Evolutionary conservation across 2,888 invertebrate genomes (phyloP), one percentile per base, ranked within the genome.

Genomic region (Isotomurus palustris): DNA sequence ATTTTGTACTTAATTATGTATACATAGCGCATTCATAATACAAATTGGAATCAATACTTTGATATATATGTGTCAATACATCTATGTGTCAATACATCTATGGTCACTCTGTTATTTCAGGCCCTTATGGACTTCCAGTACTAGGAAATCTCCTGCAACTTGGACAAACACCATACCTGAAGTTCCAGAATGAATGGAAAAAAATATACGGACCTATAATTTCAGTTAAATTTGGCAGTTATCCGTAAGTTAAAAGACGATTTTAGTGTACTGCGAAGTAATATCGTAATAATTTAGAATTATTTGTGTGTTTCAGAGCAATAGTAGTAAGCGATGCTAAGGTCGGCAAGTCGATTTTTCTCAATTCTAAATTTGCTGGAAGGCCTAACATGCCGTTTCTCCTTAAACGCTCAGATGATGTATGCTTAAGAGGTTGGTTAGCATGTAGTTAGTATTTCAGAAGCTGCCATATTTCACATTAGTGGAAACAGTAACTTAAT

Each of bases 311-410:
- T 51, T 49, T 17, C 38, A 68, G 68, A 12, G 56, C 66, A 5
- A 58, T 69, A 14, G 68, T 60, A 14, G 62, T 69, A 4, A 68
- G 64, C 53, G 68, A 67, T 25, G 59, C 60, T 41, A 64, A 63
- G 48, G 49, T 68, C 19, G 22, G 67, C 1, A 52, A 58, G 43
- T 59, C 66, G 50, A 53, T 53, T 1, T 24, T 68, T 2, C 35
- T 28, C 8, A 52, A 67, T 17, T 29, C 58, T 8, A 43, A 32
- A n/a, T 60, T 63, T 21, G 10, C 55, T 5, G 69, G 69, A 12
- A 36, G 68, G 10, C 68, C 69, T 10, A 57, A 62, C 27, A 32
- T 69, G 14, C 57, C 62, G 27, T 61, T 66, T 1, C 63, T 66
- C 47, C 54, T 56, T 10, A 56, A 53, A 29, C 48, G 69, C 27